These are phyloP conservation scores for Strix aluco DNA, from an alignment of 2,113 vertebrate species.

Conservation along the genomic window DNA sequence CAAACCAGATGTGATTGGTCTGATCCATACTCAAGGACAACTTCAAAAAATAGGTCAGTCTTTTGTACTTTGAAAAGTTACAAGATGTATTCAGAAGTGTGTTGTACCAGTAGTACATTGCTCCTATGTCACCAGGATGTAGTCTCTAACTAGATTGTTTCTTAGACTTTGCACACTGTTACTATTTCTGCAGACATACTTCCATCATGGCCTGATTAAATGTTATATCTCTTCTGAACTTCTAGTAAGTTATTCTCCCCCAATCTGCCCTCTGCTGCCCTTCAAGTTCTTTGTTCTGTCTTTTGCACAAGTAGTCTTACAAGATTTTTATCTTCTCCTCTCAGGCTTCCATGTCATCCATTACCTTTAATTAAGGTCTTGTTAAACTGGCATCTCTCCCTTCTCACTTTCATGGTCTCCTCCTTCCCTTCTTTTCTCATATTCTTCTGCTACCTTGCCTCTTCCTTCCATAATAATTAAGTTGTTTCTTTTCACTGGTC, in stretches of 20 bases:
- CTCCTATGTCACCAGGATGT: background rate
- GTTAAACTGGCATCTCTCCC: background rate
- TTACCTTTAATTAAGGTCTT: slow-evolving; percentile 27
- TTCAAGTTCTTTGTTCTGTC: background rate
- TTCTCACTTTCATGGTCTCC: background rate
- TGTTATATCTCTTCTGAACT: background rate
- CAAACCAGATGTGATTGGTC: background rate
- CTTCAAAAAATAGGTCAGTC: background rate
- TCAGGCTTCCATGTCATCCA: background rate
- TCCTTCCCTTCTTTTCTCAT: background rate
- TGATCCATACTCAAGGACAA: background rate
- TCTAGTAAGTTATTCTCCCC: background rate
- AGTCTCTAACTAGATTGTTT: background rate
- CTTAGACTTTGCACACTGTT: background rate
- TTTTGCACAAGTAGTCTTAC: background rate
- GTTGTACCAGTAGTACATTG: background rate
- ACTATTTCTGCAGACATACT: background rate
- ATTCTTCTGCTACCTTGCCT: background rate
- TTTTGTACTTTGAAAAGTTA: background rate
- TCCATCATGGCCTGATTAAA: background rate
- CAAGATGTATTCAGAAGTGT: background rate
- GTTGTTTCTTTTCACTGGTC: background rate
- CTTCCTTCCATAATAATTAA: background rate
- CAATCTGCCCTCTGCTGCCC: background rate
- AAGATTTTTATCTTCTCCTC: background rate